A percentile compares a stretch with the other conserved stretches of the same genome.
phyloP scores from a whole-genome alignment of 2,113 vertebrate species.

The Cavia porcellus region DNA sequence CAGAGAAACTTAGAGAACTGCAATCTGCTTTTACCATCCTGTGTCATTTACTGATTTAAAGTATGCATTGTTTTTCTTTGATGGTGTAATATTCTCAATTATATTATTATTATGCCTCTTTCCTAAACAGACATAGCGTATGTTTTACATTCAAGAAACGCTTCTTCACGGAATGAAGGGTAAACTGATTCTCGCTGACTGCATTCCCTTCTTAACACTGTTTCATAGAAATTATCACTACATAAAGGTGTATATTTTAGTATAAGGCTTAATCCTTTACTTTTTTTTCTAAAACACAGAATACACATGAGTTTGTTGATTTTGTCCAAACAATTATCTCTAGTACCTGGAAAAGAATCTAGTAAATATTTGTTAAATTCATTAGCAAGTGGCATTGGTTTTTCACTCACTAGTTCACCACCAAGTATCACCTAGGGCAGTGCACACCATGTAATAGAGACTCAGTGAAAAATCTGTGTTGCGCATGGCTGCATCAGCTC shows the following conservation, averaged over 20 bases:
- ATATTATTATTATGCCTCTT: neutral
- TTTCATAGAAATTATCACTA: neutral
- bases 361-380: neutral
- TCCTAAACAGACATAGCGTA: neutral
- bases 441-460: neutral
- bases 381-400: neutral
- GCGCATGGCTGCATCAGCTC: neutral
- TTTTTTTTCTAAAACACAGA: neutral
- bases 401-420: neutral
- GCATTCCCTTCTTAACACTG: neutral
- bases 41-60: neutral
- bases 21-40: neutral
- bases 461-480: neutral
- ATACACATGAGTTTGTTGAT: neutral
- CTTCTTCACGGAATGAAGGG: neutral
- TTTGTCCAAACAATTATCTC: neutral
- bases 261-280: neutral
- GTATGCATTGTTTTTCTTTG: neutral
- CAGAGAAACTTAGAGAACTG: neutral
- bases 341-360: neutral
- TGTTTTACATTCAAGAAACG: neutral
- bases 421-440: fast-evolving
- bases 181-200: neutral
- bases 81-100: neutral
- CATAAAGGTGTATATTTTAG: neutral